Percentiles rank a stretch among this genome's conserved stretches.
Evolutionary conservation across 2,888 invertebrate species (phyloP).

Genomic region (Phrixothrix hirtus): DNA sequence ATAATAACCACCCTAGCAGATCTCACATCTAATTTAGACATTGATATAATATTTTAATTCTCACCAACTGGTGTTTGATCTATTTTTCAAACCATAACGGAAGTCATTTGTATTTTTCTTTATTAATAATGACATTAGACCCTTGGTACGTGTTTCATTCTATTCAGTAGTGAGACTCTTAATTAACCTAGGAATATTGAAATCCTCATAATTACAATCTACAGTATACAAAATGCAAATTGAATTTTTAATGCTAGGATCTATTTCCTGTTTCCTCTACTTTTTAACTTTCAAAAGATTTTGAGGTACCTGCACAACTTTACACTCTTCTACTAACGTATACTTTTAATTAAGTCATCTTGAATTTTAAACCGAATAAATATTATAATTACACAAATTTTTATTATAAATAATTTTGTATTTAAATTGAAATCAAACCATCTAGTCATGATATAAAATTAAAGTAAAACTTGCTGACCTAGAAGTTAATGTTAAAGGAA

Average conservation of each 20-base stretch:
- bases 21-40: conserved; percentile 33
- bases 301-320: not conserved
- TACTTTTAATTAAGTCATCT: not conserved
- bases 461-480: not conserved
- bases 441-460: not conserved
- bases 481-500: not conserved
- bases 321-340: not conserved
- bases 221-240: conserved; percentile 1
- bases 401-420: not conserved
- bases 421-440: not conserved
- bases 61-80: conserved; percentile 32
- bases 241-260: conserved; percentile 10
- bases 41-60: conserved; percentile 36
- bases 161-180: conserved; percentile 12
- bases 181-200: conserved; percentile 19
- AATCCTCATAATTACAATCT: conserved; percentile 15
- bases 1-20: conserved; percentile 19
- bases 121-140: conserved; percentile 36
- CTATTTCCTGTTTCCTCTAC: conserved; percentile 1
- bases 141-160: conserved; percentile 13
- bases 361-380: not conserved
- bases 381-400: not conserved
- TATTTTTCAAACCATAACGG: conserved; percentile 33
- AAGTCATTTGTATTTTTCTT: conserved; percentile 35
- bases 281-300: not conserved